phyloP scores from a whole-genome alignment of 2,113 vertebrate species.

The Chrysemys picta region DNA sequence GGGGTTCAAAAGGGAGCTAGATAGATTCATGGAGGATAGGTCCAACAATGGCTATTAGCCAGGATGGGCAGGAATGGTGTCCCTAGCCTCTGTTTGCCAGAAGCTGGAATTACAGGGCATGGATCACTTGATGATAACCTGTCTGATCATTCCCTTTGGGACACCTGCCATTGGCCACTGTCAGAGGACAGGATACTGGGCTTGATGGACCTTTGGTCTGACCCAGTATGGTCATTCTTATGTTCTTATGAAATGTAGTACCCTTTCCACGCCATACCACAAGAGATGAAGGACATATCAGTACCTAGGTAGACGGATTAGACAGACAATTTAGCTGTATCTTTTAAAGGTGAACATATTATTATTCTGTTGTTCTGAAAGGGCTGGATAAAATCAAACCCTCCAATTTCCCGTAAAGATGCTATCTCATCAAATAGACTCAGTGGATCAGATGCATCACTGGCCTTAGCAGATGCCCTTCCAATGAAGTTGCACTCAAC shows the following conservation, averaged over 20 bases:
- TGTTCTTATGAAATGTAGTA: background rate
- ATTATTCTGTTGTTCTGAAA: background rate
- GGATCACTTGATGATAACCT: too few species aligned
- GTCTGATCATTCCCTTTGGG: too few species aligned
- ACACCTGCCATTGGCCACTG: too few species aligned
- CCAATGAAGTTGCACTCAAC: background rate
- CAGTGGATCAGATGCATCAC: background rate
- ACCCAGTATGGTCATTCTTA: too few species aligned
- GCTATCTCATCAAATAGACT: background rate
- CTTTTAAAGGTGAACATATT: background rate
- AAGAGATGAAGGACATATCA: background rate
- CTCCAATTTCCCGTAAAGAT: background rate
- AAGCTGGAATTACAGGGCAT: too few species aligned
- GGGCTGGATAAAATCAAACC: background rate
- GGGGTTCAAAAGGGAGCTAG: too few species aligned
- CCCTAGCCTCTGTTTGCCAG: too few species aligned
- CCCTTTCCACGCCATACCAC: background rate
- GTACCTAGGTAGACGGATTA: background rate
- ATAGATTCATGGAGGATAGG: too few species aligned
- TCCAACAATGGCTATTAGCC: too few species aligned
- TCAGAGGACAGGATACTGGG: too few species aligned
- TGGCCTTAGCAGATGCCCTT: background rate
- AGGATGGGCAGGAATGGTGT: too few species aligned
- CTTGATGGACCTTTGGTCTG: too few species aligned
- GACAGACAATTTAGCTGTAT: background rate